Base-by-base conservation (phyloP, 2,797 vertebrate genomes). In the Sebastes glaucus region DNA sequence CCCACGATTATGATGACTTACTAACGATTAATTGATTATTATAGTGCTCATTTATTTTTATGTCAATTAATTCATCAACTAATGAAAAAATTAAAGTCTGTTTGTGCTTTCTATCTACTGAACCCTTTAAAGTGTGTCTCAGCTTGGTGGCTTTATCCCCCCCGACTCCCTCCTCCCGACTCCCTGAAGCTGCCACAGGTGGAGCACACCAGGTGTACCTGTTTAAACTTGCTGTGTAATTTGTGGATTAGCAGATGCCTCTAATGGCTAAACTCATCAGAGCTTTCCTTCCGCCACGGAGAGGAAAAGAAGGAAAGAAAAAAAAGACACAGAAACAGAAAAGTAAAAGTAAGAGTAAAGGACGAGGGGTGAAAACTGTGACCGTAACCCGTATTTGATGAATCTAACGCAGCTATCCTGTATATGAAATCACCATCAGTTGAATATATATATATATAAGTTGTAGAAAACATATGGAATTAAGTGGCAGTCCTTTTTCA, bases 171-270 rank as follows among this genome's bases (percentile, higher is more conserved):
- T 89, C 52, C 60, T 25, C 49, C 72, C 66, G n/a, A n/a, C 93
- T 92, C 88, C 80, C 76, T 89, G 91, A 92, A 96, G 93, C 94
- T 93, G 72, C 78, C 68, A 79, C 74, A 87, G 78, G 80, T 79
- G 93, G 89, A 95, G 95, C 83, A 94, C 94, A 93, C 86, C 88
- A 89, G 93, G 84, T 88, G 75, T 93, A 91, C 97, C 93, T 98
- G 98, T 97, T 96, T 94, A 90, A 96, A 99, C 98, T 95, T 96
- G 97, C 86, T 83, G 89, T 91, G 96, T 95, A 97, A 97, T 97
- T 96, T 97, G 96, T 96, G 96, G 96, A 98, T 97, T 97, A 97
- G 96, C 95, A 94, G 92, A 96, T 94, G 95, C 94, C 88, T 96
- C 95, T 97, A 96, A 96, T 95, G 95, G 90, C 94, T 96, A 95